These are phyloP conservation scores for Drosophila mayaguana DNA, from an alignment of 2,888 invertebrate genomes.

Conservation along the genomic window DNA sequence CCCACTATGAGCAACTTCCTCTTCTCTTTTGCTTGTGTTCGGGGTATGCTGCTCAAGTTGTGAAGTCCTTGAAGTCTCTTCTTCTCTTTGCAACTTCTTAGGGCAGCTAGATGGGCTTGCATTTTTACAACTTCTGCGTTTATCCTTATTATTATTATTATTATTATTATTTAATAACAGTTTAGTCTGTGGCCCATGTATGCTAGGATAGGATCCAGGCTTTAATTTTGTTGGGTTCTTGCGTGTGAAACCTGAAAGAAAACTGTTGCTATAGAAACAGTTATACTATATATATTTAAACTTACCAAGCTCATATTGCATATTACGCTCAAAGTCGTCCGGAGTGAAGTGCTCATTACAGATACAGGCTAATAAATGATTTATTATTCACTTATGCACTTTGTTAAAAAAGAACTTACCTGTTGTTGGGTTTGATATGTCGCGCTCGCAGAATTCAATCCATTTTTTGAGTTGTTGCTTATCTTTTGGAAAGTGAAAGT, in stretches of 20 bases:
- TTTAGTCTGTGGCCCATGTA: conserved; percentile 24
- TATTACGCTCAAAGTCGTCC: conserved; percentile 61
- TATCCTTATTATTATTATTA: not conserved
- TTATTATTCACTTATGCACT: not conserved
- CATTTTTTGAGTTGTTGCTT: conserved; percentile 45
- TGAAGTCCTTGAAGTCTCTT: not conserved
- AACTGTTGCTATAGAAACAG: not conserved
- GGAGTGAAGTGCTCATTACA: conserved; percentile 60
- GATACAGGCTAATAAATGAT: conserved; percentile 47
- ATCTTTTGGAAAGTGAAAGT: conserved; percentile 62
- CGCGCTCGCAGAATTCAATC: conserved; percentile 57
- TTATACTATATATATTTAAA: not conserved
- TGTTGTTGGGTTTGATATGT: conserved; percentile 43
- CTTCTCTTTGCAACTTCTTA: not conserved
- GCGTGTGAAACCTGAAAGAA: conserved; percentile 43
- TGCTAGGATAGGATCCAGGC: conserved; percentile 49
- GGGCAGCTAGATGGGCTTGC: not conserved
- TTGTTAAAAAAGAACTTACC: conserved; percentile 27
- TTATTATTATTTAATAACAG: not conserved
- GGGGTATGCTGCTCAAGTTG: not conserved
- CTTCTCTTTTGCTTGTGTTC: not conserved
- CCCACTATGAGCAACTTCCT: conserved; percentile 7
- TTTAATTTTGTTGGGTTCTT: conserved; percentile 62
- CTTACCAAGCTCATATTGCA: conserved; percentile 64
- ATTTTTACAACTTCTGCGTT: not conserved